Percentiles rank a stretch among this genome's conserved stretches.
Conservation (phyloP, 2,797 vertebrate species). For the Eleutherodactylus coqui region DNA sequence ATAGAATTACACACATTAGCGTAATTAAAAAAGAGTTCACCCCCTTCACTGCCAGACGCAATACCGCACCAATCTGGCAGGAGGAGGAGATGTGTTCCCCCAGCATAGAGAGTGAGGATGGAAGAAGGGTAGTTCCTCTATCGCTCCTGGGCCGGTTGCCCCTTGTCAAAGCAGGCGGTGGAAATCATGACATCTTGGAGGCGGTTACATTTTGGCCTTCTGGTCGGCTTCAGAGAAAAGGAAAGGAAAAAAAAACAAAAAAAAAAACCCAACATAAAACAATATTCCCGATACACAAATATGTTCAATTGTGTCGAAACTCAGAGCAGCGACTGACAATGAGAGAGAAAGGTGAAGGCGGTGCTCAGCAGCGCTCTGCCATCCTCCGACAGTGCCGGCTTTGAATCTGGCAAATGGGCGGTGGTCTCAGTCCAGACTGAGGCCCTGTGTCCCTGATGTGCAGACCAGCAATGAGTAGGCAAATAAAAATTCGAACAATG, state of each 20-base stretch:
- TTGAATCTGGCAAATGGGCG: slow-evolving; percentile 32
- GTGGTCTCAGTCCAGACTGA: slow-evolving; percentile 62
- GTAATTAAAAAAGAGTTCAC: slow-evolving; percentile 33
- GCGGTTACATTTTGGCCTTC: slow-evolving; percentile 35
- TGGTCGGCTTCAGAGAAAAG: slow-evolving; percentile 28
- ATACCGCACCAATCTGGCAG: slow-evolving; percentile 26
- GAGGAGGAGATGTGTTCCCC: slow-evolving; percentile 14
- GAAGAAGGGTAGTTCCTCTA: slow-evolving; percentile 33
- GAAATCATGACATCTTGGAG: slow-evolving; percentile 24
- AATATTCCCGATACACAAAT: slow-evolving; percentile 18
- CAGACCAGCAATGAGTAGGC: slow-evolving; percentile 60
- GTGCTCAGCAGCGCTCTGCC: slow-evolving; percentile 58
- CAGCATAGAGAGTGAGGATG: not conserved
- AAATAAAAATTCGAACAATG: slow-evolving; percentile 49
- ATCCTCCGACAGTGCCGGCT: slow-evolving; percentile 40
- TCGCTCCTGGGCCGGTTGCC: slow-evolving; percentile 15
- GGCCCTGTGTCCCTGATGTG: slow-evolving; percentile 49
- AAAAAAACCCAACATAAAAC: slow-evolving; percentile 10
- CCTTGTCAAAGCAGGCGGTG: not conserved
- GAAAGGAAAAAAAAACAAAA: not conserved
- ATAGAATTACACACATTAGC: slow-evolving; percentile 52
- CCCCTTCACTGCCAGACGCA: slow-evolving; percentile 52
- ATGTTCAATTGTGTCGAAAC: slow-evolving; percentile 46
- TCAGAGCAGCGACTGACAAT: slow-evolving; percentile 55
- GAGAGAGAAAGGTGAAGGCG: slow-evolving; percentile 55